These are phyloP conservation scores for Xiphophorus birchmanni DNA, from an alignment of 2,797 vertebrate genomes.

Conservation along the genomic window DNA sequence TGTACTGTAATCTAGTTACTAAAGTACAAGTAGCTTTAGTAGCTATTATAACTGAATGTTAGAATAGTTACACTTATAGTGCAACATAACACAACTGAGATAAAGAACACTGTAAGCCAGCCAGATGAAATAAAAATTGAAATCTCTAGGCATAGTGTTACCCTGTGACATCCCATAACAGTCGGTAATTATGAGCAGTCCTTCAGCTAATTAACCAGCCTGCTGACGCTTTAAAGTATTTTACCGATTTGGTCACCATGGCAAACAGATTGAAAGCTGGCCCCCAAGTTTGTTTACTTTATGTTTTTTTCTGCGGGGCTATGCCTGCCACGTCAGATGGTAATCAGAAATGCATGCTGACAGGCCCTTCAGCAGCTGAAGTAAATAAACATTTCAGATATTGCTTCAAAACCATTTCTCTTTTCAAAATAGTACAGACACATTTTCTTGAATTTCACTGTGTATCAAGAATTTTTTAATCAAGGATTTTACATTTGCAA, in stretches of 20 bases:
- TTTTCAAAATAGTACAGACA: background rate
- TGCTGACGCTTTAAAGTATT: background rate
- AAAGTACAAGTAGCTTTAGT: too few relatives aligned
- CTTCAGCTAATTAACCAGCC: constrained; percentile 6
- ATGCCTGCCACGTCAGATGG: background rate
- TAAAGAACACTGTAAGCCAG: background rate
- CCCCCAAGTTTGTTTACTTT: constrained; percentile 3
- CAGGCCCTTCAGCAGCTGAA: background rate
- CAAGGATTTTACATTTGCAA: constrained; percentile 10
- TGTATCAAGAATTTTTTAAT: background rate
- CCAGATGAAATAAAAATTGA: background rate
- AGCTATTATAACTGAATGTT: background rate
- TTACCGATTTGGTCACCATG: background rate
- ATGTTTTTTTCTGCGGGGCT: background rate
- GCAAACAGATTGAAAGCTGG: background rate
- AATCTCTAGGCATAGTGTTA: background rate
- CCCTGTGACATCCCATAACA: background rate
- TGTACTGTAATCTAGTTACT: too few relatives aligned
- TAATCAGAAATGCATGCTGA: background rate
- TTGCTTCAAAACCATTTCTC: background rate
- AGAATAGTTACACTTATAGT: background rate
- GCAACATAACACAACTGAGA: background rate
- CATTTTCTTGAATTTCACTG: background rate
- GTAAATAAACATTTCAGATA: background rate
- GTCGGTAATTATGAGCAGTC: background rate